A percentile compares a stretch with the other conserved stretches of the same genome.
phyloP scores from a whole-genome alignment of 2,888 invertebrate species.

The Liodrosophila aerea region DNA sequence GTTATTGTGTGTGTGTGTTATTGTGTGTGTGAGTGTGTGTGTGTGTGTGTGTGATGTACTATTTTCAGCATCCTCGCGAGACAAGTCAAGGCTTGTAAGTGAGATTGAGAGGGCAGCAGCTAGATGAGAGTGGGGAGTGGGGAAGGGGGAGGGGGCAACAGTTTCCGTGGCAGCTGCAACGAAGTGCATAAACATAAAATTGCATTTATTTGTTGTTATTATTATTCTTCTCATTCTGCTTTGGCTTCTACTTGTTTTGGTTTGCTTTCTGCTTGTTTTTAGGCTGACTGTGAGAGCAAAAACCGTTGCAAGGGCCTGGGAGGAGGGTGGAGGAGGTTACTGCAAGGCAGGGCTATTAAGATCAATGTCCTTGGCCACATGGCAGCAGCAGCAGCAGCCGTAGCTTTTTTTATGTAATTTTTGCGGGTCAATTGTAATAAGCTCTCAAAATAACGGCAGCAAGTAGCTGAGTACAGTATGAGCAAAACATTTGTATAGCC shows the following conservation, averaged over 20 bases:
- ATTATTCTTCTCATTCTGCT: neutral
- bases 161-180: conserved; percentile 59
- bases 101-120: neutral
- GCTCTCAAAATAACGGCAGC: conserved; percentile 28
- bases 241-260: neutral
- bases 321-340: neutral
- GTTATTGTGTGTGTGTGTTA: conserved; percentile 7
- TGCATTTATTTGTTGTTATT: conserved; percentile 36
- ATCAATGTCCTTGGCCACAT: conserved; percentile 40
- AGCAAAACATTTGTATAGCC: conserved; percentile 2
- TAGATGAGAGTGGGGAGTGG: neutral
- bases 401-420: conserved; percentile 42
- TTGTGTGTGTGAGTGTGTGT: neutral
- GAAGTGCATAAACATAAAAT: conserved; percentile 61
- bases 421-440: conserved; percentile 38
- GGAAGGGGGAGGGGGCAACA: neutral
- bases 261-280: conserved; percentile 5
- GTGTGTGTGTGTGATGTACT: conserved; percentile 26
- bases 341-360: conserved; percentile 31
- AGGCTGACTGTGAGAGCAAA: conserved; percentile 3
- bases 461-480: too few species aligned
- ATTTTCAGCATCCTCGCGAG: conserved; percentile 50
- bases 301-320: neutral
- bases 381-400: conserved; percentile 5
- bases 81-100: conserved; percentile 45